Percentiles rank a stretch among this genome's conserved stretches.
phyloP scores from a whole-genome alignment of 2,797 vertebrate species.

The Pseudochirops cupreus region DNA sequence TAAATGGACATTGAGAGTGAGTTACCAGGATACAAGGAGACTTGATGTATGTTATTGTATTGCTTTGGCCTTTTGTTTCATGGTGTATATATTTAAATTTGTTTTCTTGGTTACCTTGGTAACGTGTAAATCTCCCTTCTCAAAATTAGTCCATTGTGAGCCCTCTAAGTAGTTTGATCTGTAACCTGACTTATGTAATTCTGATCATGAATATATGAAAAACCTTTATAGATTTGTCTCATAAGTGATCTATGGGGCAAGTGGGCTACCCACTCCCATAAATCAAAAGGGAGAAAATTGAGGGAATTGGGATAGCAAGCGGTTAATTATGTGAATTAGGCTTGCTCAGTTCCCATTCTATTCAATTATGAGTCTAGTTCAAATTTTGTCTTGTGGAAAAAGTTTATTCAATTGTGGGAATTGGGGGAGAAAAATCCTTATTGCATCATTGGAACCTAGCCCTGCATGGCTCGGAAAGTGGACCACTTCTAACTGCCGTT shows the following conservation, averaged over 20 bases:
- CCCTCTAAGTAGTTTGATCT: background rate
- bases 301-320: background rate
- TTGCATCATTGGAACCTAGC: background rate
- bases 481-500: background rate
- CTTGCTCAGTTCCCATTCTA: background rate
- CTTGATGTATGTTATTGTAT: background rate
- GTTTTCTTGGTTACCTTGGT: background rate
- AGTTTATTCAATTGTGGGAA: background rate
- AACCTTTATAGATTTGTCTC: background rate
- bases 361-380: background rate
- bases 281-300: background rate
- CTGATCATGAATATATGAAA: background rate
- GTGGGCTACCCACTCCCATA: background rate
- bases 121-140: background rate
- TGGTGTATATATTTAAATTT: background rate
- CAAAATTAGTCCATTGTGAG: background rate
- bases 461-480: background rate
- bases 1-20: background rate
- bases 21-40: background rate
- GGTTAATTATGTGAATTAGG: background rate
- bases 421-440: background rate
- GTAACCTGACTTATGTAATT: background rate
- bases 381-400: background rate
- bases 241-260: background rate
- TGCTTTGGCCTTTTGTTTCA: background rate